A percentile compares a stretch with the other conserved stretches of the same genome.
Evolutionary conservation across 2,888 invertebrate species (phyloP).

Genomic region (Tetragonisca angustula): DNA sequence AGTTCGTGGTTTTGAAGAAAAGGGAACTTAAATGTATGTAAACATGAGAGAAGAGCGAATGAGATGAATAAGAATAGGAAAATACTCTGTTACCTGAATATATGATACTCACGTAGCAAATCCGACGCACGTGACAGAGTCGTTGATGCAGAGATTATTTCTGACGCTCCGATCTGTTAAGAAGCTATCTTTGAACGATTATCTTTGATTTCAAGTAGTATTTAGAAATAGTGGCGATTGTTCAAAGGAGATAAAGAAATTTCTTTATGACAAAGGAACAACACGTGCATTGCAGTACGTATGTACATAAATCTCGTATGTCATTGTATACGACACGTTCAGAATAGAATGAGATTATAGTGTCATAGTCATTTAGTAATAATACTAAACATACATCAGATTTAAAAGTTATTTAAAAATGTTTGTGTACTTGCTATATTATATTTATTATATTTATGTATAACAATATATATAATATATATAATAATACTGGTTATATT

Average conservation of each 20-base stretch:
- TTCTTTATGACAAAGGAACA: not conserved
- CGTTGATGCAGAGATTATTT: not conserved
- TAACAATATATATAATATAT: no score
- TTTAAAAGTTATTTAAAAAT: no score
- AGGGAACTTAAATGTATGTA: not conserved
- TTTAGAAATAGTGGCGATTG: not conserved
- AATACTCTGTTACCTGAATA: not conserved
- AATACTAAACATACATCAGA: no score
- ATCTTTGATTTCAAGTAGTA: not conserved
- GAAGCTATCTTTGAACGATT: not conserved
- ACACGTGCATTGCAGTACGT: not conserved
- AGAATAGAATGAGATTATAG: no score
- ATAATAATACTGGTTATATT: no score
- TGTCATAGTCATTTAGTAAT: no score
- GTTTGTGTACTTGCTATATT: no score
- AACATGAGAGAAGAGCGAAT: not conserved
- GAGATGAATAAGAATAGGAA: not conserved
- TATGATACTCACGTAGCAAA: not conserved
- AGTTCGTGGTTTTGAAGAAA: not conserved
- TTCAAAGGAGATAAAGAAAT: not conserved
- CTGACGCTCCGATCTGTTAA: not conserved
- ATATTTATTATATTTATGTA: no score
- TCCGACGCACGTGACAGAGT: conserved; percentile 2
- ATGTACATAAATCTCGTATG: not conserved
- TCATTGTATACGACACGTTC: not conserved